A percentile compares a stretch with the other conserved stretches of the same genome.
Evolutionary conservation across 2,797 vertebrate species (phyloP).

Genomic region (Phrynocephalus guinanensis): DNA sequence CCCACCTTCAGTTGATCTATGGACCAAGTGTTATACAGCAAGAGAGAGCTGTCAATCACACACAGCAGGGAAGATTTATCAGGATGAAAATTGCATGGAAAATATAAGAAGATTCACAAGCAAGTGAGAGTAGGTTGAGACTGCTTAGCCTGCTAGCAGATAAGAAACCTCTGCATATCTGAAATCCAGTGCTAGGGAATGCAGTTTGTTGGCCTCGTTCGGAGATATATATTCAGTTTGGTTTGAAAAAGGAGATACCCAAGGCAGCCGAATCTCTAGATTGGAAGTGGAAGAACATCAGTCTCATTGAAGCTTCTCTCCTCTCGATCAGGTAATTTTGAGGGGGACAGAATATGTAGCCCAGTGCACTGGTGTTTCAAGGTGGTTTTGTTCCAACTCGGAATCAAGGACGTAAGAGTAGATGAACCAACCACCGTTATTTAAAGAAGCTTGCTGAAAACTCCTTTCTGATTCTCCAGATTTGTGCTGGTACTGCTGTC

Average conservation of each 20-base stretch:
- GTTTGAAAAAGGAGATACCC: background rate
- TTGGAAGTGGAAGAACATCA: background rate
- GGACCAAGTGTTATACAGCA: background rate
- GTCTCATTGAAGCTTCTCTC: no score
- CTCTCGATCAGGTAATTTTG: background rate
- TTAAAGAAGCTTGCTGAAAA: no score
- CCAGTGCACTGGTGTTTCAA: no score
- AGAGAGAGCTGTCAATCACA: conserved; percentile 18
- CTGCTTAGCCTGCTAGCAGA: background rate
- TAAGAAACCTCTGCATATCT: conserved; percentile 14
- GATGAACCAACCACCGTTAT: no score
- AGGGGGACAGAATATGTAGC: background rate
- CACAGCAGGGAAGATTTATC: background rate
- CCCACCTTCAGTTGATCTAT: background rate
- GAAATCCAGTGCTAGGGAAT: background rate
- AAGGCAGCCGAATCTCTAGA: background rate
- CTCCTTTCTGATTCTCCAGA: no score
- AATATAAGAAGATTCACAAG: background rate
- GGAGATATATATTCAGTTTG: background rate
- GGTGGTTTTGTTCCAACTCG: no score
- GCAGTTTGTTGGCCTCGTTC: background rate
- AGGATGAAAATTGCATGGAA: background rate
- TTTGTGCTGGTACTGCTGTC: no score
- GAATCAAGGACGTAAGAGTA: no score
- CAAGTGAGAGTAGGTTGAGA: background rate